phyloP scores from a whole-genome alignment of 2,888 invertebrate genomes.

The Ptychoptera contaminata region DNA sequence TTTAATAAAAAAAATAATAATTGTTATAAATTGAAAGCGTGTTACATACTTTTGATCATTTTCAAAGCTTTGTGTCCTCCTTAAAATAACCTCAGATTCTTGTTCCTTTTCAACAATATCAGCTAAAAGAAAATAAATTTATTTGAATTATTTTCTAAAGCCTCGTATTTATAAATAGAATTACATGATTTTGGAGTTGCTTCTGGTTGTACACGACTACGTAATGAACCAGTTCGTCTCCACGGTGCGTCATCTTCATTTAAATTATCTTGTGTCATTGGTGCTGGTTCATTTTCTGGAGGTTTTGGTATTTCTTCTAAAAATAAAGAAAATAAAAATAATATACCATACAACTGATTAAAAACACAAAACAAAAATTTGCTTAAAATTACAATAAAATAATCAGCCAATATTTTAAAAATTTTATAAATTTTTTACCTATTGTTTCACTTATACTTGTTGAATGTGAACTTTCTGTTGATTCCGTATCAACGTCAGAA shows the following conservation, averaged over 20 bases:
- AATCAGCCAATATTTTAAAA: neutral
- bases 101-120: slow-evolving; percentile 40
- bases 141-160: neutral
- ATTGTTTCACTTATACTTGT: slow-evolving; percentile 25
- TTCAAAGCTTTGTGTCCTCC: slow-evolving; percentile 76
- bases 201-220: slow-evolving; percentile 36
- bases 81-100: slow-evolving; percentile 46
- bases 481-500: slow-evolving; percentile 33
- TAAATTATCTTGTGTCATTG: slow-evolving; percentile 27
- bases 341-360: neutral
- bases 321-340: slow-evolving; percentile 6
- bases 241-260: slow-evolving; percentile 47
- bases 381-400: slow-evolving; percentile 1
- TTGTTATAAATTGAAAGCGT: slow-evolving; percentile 11
- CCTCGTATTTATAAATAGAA: slow-evolving; percentile 24
- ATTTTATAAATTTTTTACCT: slow-evolving; percentile 15
- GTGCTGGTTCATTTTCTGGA: slow-evolving; percentile 17
- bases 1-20: slow-evolving; percentile 1
- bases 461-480: slow-evolving; percentile 31
- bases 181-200: slow-evolving; percentile 37
- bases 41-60: slow-evolving; percentile 71
- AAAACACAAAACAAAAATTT: slow-evolving; percentile 1
- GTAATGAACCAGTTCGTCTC: slow-evolving; percentile 44
- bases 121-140: slow-evolving; percentile 18
- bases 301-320: too few relatives aligned